These are phyloP conservation scores for Terrapene triunguis DNA, from an alignment of 2,113 vertebrate species.

Conservation along the genomic window DNA sequence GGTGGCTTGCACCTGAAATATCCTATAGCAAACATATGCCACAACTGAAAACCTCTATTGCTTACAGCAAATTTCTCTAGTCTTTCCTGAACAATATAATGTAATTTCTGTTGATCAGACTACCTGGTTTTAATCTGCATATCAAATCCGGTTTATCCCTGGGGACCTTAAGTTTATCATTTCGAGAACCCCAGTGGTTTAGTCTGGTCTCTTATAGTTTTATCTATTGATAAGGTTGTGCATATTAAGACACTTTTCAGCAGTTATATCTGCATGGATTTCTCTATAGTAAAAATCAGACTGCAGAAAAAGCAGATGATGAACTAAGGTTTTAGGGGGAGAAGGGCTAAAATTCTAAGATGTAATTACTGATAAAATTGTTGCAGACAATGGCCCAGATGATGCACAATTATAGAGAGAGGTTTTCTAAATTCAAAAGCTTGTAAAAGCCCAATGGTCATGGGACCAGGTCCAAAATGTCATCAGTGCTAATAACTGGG, in stretches of 20 bases:
- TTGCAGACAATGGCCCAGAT: not conserved
- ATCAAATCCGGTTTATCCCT: not conserved
- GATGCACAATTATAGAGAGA: not conserved
- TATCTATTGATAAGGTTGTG: not conserved
- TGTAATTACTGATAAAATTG: not conserved
- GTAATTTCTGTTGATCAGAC: not conserved
- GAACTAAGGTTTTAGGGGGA: not conserved
- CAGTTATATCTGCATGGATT: not conserved
- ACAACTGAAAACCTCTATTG: not conserved
- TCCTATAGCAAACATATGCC: not conserved
- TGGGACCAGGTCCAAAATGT: not conserved
- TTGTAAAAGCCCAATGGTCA: not conserved
- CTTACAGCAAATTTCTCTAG: not conserved
- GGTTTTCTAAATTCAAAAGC: not conserved
- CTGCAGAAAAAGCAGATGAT: not conserved
- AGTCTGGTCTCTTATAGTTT: not conserved
- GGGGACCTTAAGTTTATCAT: rapidly evolving
- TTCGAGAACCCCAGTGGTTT: not conserved
- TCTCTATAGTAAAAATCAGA: not conserved
- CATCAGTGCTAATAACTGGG: not conserved
- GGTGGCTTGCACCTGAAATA: not conserved
- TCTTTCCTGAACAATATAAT: not conserved
- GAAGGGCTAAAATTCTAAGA: not conserved
- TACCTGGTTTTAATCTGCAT: constrained; percentile 11
- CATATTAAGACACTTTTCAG: not conserved